Conservation (phyloP, 2,888 invertebrate species). For the Cheilosia grossa region DNA sequence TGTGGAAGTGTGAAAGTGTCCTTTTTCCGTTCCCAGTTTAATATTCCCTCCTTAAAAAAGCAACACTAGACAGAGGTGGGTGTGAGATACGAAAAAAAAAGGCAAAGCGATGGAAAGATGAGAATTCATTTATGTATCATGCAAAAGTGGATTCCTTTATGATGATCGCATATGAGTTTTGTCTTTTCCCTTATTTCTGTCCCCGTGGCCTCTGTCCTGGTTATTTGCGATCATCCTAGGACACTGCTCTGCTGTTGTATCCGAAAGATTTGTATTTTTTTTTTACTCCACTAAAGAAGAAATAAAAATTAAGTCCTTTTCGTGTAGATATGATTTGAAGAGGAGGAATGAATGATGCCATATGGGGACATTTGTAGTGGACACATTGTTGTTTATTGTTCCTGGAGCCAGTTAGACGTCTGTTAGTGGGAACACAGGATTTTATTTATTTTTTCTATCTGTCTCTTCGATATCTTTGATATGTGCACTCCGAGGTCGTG, state of each 20-base stretch:
- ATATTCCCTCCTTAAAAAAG: slow-evolving; percentile 39
- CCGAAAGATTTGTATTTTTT: slow-evolving; percentile 5
- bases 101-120: not conserved
- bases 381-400: slow-evolving; percentile 48
- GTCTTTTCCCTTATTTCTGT: slow-evolving; percentile 29
- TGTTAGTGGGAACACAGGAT: slow-evolving; percentile 28
- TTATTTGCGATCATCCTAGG: slow-evolving; percentile 42
- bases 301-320: slow-evolving; percentile 39
- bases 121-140: slow-evolving; percentile 36
- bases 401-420: slow-evolving; percentile 46
- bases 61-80: not conserved
- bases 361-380: slow-evolving; percentile 19
- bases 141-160: slow-evolving; percentile 56
- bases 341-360: not conserved
- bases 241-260: slow-evolving; percentile 24
- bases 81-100: slow-evolving; percentile 3
- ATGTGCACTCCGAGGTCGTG: slow-evolving; percentile 19
- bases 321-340: not conserved
- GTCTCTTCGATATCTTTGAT: slow-evolving; percentile 10
- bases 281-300: not conserved
- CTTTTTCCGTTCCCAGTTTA: slow-evolving; percentile 49
- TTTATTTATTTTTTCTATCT: not conserved
- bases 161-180: slow-evolving; percentile 52
- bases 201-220: not conserved
- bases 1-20: slow-evolving; percentile 62